Evolutionary conservation across 2,113 vertebrate species (phyloP).

Genomic region (Laticauda laticaudata): DNA sequence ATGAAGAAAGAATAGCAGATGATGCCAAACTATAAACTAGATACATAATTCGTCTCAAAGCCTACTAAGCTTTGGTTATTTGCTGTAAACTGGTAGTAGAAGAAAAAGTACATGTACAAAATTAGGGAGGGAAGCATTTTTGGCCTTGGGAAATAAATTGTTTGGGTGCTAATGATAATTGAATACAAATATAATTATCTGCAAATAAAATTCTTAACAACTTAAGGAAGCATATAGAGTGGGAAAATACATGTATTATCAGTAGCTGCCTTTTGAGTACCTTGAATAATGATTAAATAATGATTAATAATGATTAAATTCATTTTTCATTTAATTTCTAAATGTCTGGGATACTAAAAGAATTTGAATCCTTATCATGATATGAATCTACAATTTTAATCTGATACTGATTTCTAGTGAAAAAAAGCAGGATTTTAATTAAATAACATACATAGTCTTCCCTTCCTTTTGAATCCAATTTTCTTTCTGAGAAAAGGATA

Average conservation of each 20-base stretch:
- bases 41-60: not conserved
- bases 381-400: not conserved
- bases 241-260: not conserved
- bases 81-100: not conserved
- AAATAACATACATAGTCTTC: not conserved
- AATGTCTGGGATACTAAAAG: not conserved
- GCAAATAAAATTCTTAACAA: not conserved
- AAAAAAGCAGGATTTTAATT: not conserved
- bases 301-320: not conserved
- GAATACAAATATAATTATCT: constrained; percentile 54
- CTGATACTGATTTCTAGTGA: not conserved
- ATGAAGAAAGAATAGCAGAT: not conserved
- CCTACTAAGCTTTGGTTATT: not conserved
- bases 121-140: not conserved
- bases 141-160: not conserved
- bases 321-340: not conserved
- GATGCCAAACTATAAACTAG: not conserved
- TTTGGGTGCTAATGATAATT: not conserved
- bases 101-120: not conserved
- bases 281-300: not conserved
- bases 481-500: not conserved
- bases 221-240: not conserved
- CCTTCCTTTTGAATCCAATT: not conserved
- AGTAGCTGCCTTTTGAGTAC: not conserved
- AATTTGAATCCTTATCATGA: not conserved